Evolutionary conservation across 2,113 vertebrate genomes (phyloP).

Genomic region (Microtus oregoni): DNA sequence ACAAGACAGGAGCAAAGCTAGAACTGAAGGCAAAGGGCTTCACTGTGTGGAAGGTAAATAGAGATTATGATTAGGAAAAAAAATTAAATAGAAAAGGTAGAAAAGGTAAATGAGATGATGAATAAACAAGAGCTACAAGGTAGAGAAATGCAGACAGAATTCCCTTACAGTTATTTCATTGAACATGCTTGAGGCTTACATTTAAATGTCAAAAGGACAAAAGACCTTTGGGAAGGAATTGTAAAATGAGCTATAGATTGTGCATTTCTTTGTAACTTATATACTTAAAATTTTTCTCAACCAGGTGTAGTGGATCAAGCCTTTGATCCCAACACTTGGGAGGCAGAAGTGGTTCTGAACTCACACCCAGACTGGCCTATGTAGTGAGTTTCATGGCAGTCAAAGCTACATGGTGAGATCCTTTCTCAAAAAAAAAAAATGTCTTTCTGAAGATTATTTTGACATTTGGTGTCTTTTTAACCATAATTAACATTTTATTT

Average conservation of each 20-base stretch:
- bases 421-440: not conserved
- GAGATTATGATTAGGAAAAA: not conserved
- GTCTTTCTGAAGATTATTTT: not conserved
- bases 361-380: too few relatives aligned
- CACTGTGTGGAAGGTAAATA: not conserved
- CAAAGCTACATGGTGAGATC: not conserved
- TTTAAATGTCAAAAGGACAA: not conserved
- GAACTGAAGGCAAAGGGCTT: not conserved
- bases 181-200: not conserved
- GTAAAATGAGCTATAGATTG: not conserved
- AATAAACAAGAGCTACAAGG: not conserved
- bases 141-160: not conserved
- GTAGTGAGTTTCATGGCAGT: not conserved
- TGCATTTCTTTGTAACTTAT: not conserved
- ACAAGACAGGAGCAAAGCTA: not conserved
- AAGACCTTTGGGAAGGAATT: not conserved
- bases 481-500: not conserved
- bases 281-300: not conserved
- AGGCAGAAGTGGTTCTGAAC: not conserved
- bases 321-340: not conserved
- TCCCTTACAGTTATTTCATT: not conserved
- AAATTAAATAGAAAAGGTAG: not conserved
- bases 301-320: not conserved
- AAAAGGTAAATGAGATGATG: not conserved
- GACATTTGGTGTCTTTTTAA: not conserved